Evolutionary conservation across 2,797 vertebrate species (phyloP).

Genomic region (Gallinago stenura): DNA sequence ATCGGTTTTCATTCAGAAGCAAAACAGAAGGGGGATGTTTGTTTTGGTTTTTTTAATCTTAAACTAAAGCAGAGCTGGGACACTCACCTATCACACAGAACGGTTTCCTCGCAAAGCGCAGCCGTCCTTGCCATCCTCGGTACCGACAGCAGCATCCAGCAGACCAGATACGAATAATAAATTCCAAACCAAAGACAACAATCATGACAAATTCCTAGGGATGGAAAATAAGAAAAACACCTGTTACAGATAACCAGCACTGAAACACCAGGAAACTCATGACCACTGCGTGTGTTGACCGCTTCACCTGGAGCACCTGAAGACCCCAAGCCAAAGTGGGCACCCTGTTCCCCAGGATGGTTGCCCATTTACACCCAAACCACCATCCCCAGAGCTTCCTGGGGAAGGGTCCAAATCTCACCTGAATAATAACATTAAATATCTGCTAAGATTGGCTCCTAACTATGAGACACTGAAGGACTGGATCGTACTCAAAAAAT

Average conservation of each 20-base stretch:
- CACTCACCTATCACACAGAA: constrained; percentile 95
- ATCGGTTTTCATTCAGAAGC: neutral
- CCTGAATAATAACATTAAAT: neutral
- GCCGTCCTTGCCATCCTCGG: constrained; percentile 94
- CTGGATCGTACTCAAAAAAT: neutral
- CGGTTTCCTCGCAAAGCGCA: constrained; percentile 93
- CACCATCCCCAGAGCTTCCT: neutral
- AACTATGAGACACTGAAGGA: neutral
- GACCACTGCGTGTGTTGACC: neutral
- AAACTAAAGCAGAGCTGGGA: neutral
- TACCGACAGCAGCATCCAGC: constrained; percentile 97
- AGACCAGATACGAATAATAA: constrained; percentile 95
- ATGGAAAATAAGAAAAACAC: constrained; percentile 30
- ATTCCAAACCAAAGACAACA: constrained; percentile 96
- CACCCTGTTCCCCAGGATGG: neutral
- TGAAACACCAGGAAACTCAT: neutral
- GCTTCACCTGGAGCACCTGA: neutral
- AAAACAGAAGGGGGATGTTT: neutral
- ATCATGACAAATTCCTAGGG: constrained; percentile 98
- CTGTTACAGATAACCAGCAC: neutral
- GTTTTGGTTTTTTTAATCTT: neutral
- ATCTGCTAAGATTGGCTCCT: neutral
- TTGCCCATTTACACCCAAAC: neutral
- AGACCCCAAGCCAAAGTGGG: neutral
- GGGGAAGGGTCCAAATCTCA: neutral